Evolutionary conservation across 1,140 invertebrate genomes (phyloP).

Genomic region (Neuroterus valhalla): DNA sequence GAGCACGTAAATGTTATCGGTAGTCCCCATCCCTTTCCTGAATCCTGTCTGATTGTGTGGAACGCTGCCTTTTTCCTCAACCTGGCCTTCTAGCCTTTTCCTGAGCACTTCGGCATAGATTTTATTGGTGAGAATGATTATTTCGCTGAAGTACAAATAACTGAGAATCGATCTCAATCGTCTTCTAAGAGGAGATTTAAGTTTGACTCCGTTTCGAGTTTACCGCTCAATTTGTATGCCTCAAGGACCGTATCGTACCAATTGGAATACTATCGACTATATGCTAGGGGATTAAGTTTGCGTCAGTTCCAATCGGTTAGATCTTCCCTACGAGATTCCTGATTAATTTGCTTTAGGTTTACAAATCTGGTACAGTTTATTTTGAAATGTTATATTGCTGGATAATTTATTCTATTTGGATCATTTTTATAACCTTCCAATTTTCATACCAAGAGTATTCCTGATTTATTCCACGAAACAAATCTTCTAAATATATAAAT

Average conservation of each 20-base stretch:
- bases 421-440: not conserved
- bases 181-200: conserved; percentile 47
- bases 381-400: not conserved
- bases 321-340: conserved; percentile 45
- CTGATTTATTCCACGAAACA: not conserved
- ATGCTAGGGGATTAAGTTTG: conserved; percentile 54
- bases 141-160: not conserved
- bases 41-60: too few relatives aligned
- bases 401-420: not conserved
- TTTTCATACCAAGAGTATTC: not conserved
- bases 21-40: too few relatives aligned
- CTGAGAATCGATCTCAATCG: conserved; percentile 33
- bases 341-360: conserved; percentile 49
- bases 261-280: conserved; percentile 58
- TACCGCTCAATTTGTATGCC: conserved; percentile 55
- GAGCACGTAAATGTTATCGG: too few relatives aligned
- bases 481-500: not conserved
- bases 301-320: conserved; percentile 48
- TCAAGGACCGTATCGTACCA: conserved; percentile 54
- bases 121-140: not conserved
- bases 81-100: too few relatives aligned
- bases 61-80: too few relatives aligned
- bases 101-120: too few relatives aligned
- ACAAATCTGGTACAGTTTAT: conserved; percentile 6
- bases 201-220: conserved; percentile 49